These are phyloP conservation scores for Solen grandis DNA, from an alignment of 1,140 invertebrate species.

Conservation along the genomic window DNA sequence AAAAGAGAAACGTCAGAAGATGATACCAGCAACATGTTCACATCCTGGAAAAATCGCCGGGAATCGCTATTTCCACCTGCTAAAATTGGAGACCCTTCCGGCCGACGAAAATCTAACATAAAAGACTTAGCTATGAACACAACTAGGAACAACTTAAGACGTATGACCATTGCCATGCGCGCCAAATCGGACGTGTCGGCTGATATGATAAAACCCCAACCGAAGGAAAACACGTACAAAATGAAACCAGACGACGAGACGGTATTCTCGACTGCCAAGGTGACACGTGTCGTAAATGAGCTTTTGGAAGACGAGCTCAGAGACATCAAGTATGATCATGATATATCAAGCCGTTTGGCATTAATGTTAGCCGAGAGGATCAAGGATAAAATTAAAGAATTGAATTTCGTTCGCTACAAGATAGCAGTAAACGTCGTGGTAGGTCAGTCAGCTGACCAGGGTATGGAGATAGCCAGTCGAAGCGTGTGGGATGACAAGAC, in stretches of 20 bases:
- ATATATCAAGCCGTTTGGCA: conserved; percentile 11
- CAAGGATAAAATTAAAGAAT: conserved; percentile 58
- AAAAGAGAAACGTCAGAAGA: conserved; percentile 3
- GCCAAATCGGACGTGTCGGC: conserved; percentile 47
- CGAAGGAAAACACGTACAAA: conserved; percentile 62
- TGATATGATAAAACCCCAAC: conserved; percentile 20
- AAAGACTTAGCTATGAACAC: not conserved
- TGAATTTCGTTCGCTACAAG: conserved; percentile 62
- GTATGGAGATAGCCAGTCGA: conserved; percentile 62
- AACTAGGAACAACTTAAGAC: not conserved
- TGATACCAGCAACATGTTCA: conserved; percentile 18
- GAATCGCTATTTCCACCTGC: conserved; percentile 2
- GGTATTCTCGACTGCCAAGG: conserved; percentile 33
- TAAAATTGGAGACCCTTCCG: not conserved
- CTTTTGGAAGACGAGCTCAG: conserved; percentile 39
- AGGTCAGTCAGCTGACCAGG: conserved; percentile 65
- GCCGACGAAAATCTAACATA: conserved; percentile 29
- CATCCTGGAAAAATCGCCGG: conserved; percentile 8
- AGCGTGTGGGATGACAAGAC: conserved; percentile 66
- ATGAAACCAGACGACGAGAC: conserved; percentile 50
- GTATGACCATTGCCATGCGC: conserved; percentile 10
- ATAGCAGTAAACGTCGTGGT: conserved; percentile 64
- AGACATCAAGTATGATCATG: conserved; percentile 27
- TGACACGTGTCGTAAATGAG: conserved; percentile 16
- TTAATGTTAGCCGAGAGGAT: conserved; percentile 54